phyloP scores from a whole-genome alignment of 1,140 invertebrate genomes.

The Drosophila punjabiensis region DNA sequence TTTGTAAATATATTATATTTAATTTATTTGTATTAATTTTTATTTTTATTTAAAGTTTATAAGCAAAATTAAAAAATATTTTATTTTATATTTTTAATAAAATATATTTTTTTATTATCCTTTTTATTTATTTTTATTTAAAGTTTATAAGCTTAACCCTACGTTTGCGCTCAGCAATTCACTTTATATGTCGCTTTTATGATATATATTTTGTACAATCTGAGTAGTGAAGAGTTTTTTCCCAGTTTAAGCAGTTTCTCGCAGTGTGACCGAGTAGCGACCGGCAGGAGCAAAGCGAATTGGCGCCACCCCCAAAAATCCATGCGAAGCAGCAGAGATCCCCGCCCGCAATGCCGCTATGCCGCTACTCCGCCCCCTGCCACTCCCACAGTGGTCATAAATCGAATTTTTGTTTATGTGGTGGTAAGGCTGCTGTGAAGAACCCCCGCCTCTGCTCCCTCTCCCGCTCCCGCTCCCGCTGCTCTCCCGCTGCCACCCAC shows the following conservation, averaged over 20 bases:
- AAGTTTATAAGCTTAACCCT: no score
- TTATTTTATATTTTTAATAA: no score
- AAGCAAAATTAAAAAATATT: no score
- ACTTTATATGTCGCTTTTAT: no score
- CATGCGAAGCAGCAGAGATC: slow-evolving; percentile 25
- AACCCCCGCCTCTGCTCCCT: background rate
- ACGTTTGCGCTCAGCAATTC: no score
- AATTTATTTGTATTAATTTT: no score
- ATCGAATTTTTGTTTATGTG: slow-evolving; percentile 84
- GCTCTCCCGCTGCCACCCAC: slow-evolving; percentile 20
- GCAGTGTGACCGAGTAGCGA: slow-evolving; percentile 11
- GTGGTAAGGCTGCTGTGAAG: slow-evolving; percentile 71
- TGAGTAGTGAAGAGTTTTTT: background rate
- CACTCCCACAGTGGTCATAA: slow-evolving; percentile 79
- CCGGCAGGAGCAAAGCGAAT: slow-evolving; percentile 42
- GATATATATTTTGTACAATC: no score
- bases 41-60: no score
- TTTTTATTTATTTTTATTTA: no score
- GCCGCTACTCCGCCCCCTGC: background rate
- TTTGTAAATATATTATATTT: no score
- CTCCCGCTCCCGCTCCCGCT: background rate
- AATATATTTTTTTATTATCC: no score
- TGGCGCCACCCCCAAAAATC: slow-evolving; percentile 49
- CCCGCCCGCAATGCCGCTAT: background rate
- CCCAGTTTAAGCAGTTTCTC: background rate